Percentiles rank a stretch among this genome's conserved stretches.
Conservation (phyloP, 2,797 vertebrate species). For the Scarus forsteni region DNA sequence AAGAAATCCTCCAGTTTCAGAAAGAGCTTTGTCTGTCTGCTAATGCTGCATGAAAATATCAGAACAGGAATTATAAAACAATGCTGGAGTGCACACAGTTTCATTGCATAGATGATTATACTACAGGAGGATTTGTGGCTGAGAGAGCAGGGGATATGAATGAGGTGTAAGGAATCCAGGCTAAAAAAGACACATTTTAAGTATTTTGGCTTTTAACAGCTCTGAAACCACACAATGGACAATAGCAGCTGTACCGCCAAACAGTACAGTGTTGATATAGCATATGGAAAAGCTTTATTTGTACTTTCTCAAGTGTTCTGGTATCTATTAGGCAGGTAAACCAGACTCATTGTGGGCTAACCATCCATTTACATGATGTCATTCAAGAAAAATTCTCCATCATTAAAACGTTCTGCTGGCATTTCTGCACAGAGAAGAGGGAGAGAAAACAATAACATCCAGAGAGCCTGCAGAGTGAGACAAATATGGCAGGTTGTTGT, state of each 20-base stretch:
- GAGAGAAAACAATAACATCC: constrained; percentile 44
- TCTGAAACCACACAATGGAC: constrained; percentile 61
- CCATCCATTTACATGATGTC: constrained; percentile 54
- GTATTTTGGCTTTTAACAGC: not conserved
- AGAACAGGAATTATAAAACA: constrained; percentile 40
- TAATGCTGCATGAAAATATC: constrained; percentile 81
- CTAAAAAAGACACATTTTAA: constrained; percentile 22
- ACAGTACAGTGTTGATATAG: constrained; percentile 17
- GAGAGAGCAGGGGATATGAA: constrained; percentile 6
- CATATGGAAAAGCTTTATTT: constrained; percentile 33
- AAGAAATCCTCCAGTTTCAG: constrained; percentile 92
- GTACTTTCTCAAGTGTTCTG: constrained; percentile 43
- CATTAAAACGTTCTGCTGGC: constrained; percentile 54
- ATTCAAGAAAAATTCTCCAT: constrained; percentile 48
- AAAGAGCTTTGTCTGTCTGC: constrained; percentile 90
- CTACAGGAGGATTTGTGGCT: constrained; percentile 27
- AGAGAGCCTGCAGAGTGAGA: constrained; percentile 42
- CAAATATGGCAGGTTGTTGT: constrained; percentile 36
- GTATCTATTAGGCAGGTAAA: constrained; percentile 65
- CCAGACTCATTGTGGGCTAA: constrained; percentile 37
- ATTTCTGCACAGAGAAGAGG: constrained; percentile 26
- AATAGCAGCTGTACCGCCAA: constrained; percentile 49
- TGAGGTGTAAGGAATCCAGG: not conserved
- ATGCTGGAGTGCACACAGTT: constrained; percentile 5
- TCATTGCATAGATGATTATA: constrained; percentile 15